These are phyloP conservation scores for Lissocephala sabroskyi DNA, from an alignment of 2,888 invertebrate species.

Conservation along the genomic window DNA sequence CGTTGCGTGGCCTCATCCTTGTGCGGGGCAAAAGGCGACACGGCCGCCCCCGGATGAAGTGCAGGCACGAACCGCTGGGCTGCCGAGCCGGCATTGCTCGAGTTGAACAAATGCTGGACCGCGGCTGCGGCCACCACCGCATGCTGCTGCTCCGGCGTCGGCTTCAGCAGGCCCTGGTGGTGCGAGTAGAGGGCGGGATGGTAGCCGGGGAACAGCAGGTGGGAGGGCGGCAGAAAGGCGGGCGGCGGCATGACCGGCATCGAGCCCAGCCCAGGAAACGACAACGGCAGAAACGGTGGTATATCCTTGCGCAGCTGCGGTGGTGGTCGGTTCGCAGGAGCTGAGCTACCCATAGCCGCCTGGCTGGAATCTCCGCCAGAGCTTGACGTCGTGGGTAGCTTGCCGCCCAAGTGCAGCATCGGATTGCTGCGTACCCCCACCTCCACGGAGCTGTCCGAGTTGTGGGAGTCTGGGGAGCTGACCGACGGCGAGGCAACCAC, in stretches of 20 bases:
- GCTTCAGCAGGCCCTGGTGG: conserved; percentile 70
- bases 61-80: conserved; percentile 42
- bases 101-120: conserved; percentile 66
- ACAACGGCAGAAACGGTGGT: conserved; percentile 76
- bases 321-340: conserved; percentile 45
- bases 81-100: conserved; percentile 32
- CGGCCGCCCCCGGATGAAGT: conserved; percentile 7
- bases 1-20: conserved; percentile 25
- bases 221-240: conserved; percentile 77
- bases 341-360: conserved; percentile 17
- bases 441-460: conserved; percentile 86
- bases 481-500: conserved; percentile 79
- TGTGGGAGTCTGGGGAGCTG: conserved; percentile 87
- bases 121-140: conserved; percentile 64
- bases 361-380: conserved; percentile 15
- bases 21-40: conserved; percentile 28
- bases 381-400: conserved; percentile 15
- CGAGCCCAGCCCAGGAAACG: conserved; percentile 77
- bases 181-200: conserved; percentile 75
- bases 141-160: conserved; percentile 68
- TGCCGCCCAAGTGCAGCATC: conserved; percentile 70
- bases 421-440: conserved; percentile 77
- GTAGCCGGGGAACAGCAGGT: conserved; percentile 77
- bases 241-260: conserved; percentile 79
- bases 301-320: conserved; percentile 75